Base-by-base conservation (phyloP, 2,888 invertebrate genomes). In the Raillietiella orientalis region DNA sequence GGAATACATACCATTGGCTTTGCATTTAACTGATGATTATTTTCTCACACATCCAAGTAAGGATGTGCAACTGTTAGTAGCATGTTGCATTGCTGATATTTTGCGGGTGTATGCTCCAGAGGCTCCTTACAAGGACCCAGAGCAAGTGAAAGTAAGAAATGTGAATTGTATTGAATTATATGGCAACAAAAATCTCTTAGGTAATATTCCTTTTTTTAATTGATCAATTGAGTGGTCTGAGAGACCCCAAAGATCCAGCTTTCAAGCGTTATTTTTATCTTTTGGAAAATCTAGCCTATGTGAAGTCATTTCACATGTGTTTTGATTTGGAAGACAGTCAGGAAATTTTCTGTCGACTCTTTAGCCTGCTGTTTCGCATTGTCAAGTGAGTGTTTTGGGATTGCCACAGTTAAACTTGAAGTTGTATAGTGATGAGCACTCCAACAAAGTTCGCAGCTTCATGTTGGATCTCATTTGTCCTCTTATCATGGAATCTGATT, bases 281-380 rank as follows among this genome's bases (percentile, higher is more conserved):
- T 25, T 52, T 93, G 29, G 90, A 93, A 52, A 93, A 90, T 50
- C 53, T 93, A 38, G 84, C 87, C 1, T 87, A 82, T 47, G 87
- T 90, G 19, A 93, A 93, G 49, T 82, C 84, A 0, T 90, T 93
- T 49, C 90, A 90, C 49, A 90, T 93, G 69, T 90, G 87, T 47
- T 79, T 90, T 43, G 90, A 93, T 46, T 52, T 93, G 30, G 90
- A 90, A 45, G 87, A 90, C 50, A 82, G 77, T 39, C 84, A 87
- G 46, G 82, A 84, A 47, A 82, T 93, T 38, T 87, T 90, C 51
- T 75, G 77, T 41, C 67, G 67, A 9, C 57, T 93, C 2, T 90
- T 87, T 52, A 65, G 69, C 29, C 59, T 84, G 27, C 75, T 90
- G 62, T 90, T 90, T 45, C 72, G 66, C 49, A 82, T 87, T 47